Base-by-base conservation (phyloP, 2,113 vertebrate genomes). In the Periophthalmodon schlosseri region DNA sequence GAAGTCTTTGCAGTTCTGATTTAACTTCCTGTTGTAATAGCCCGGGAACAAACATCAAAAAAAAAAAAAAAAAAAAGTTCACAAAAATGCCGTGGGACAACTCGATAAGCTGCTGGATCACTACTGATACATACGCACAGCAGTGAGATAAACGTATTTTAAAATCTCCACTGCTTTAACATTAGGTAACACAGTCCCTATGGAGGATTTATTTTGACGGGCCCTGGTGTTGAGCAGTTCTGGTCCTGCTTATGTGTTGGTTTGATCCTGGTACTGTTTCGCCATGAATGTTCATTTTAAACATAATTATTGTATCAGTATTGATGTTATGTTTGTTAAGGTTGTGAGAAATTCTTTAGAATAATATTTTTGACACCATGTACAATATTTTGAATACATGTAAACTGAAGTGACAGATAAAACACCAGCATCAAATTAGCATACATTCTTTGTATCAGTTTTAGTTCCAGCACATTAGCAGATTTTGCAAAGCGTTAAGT, bases 401-500 rank as follows among this genome's bases (percentile, higher is more conserved):
- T 21, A 11, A 20, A 56, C 23, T 15, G 50, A 5, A 50, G 5
- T 52, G 2, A 60, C 57, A 58, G 56, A 60, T 14, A 60, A 65
- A 39, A n/a, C 18, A 20, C 1, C 7, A 20, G 18, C 15, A 39
- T 65, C 20, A 47, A 52, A 58, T 60, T 7, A 47, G 21, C 21
- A 56, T n/a, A 36, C 36, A 23, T 36, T 2, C 5, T 23, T 14
- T 63, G n/a, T 77, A 63, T 60, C 33, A 47, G 16, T 44, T 54
- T 2, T 11, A 61, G 64, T 57, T 73, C 34, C 18, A 18, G 23
- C 72, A 49, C 39, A 33, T 50, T 18, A 46, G 34, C 34, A 52
- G 18, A 28, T 78, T 70, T 58, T 69, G 49, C 61, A 11, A 66
- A 69, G 61, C 44, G 66, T 49, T 12, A 13, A 49, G 65, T 10